Evolutionary conservation across 2,888 invertebrate genomes (phyloP), one percentile per base, ranked within the genome.

Genomic region (Synanthedon myopaeformis): DNA sequence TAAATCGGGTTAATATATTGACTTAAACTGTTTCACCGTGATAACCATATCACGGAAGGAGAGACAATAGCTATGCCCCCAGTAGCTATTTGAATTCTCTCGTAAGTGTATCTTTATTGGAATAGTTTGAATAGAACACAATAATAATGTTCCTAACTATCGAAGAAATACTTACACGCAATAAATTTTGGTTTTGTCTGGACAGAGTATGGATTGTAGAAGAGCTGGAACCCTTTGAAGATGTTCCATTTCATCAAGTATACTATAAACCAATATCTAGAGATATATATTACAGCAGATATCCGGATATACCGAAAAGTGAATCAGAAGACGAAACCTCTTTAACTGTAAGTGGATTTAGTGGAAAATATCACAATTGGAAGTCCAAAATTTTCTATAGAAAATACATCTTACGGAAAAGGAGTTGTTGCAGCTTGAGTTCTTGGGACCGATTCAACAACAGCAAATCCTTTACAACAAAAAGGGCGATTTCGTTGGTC

Each of bases 321-420:
- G 85, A 85, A 65, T 86, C 87, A 0, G 87, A 87, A 53, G 87
- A 85, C 41, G 86, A 86, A 58, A 79, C 70, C 54, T 75, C 83
- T 2, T 57, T 84, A 45, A 79, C 77, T 51, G 58, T 85, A 6
- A 72, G 64, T 35, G 85, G 83, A 41, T 86, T 86, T 62, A 66
- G 63, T 61, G 68, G 56, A 41, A 86, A 85, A 67, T 78, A 84
- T 55, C 61, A 64, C 49, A 74, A 82, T 58, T 83, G 86, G 83
- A 79, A 77, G 64, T 72, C 78, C 1, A 86, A 81, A 58, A 70
- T 84, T 59, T 62, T 65, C 42, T 65, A 83, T 48, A 74, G 72
- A 61, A 51, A 41, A 41, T 17, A 13, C 12, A 6, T 35, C 4
- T 12, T 41, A 51, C 62, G 67, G 55, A 68, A 69, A 55, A 74